Evolutionary conservation across 2,888 invertebrate species (phyloP).

Genomic region (Megamerina dolium): DNA sequence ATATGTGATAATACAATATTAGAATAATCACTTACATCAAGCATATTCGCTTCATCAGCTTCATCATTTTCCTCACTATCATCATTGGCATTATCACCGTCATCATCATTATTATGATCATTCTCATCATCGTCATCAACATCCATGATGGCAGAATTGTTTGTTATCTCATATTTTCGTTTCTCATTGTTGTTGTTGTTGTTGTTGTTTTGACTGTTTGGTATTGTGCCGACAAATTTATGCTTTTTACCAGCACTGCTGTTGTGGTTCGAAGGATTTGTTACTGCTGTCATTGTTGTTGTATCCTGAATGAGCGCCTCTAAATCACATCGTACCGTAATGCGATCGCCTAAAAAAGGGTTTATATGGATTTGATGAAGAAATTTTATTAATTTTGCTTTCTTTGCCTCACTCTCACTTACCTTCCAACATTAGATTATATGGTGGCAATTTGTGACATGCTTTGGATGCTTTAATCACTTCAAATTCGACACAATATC

Average conservation of each 20-base stretch:
- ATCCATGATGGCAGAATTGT: slow-evolving; percentile 23
- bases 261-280: slow-evolving; percentile 5
- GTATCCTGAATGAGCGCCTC: slow-evolving; percentile 62
- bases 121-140: slow-evolving; percentile 26
- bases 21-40: no score
- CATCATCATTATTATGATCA: no score
- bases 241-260: slow-evolving; percentile 3
- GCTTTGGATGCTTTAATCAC: slow-evolving; percentile 76
- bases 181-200: slow-evolving; percentile 25
- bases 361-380: no score
- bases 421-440: slow-evolving; percentile 71
- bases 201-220: slow-evolving; percentile 25
- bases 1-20: no score
- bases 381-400: no score
- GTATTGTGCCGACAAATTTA: background rate
- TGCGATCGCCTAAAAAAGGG: slow-evolving; percentile 60
- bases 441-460: slow-evolving; percentile 69
- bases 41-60: slow-evolving; percentile 24
- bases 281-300: slow-evolving; percentile 11
- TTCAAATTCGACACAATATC: slow-evolving; percentile 82
- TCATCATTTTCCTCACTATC: no score
- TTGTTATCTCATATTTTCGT: slow-evolving; percentile 23
- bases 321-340: slow-evolving; percentile 77
- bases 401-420: no score
- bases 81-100: no score